Evolutionary conservation across 2,888 invertebrate genomes (phyloP), one percentile per base, ranked within the genome.

Genomic region (Pandemis corylana): DNA sequence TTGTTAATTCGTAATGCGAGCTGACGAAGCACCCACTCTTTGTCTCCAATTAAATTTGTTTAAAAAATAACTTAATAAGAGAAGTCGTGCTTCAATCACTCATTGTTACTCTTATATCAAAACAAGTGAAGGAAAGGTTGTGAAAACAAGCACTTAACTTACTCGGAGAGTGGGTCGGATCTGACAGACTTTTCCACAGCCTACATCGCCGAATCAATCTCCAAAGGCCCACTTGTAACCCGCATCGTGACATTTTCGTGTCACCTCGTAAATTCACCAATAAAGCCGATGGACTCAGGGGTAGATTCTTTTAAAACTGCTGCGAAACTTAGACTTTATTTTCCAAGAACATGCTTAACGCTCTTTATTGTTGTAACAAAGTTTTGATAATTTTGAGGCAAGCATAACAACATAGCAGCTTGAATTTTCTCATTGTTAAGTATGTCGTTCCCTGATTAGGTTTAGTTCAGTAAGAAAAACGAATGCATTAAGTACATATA

Each of bases 201-300:
- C 75, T 76, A 77, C 74, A 68, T 76, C 66, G 61, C 56, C 44
- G 59, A 70, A 64, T 71, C 69, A 75, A 66, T 72, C 76, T 78
- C 76, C 66, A 69, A 72, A 74, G 67, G 67, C 78, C 77, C 76
- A 70, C 74, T 77, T 79, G 79, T 77, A 75, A 62, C 76, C 71
- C 70, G 56, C 77, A 78, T 76, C 80, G 78, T 81, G 78, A 78
- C 77, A 79, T 83, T 83, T 83, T 78, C 71, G 80, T 85, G 85
- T 82, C 81, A 84, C 81, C 80, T 80, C 76, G 74, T 78, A 68
- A 53, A 75, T 68, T 68, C 59, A 36, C 59, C 28, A 68, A 36
- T 20, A 62, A 59, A 49, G 28, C 7, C 66, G 59, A 63, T 74
- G 61, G 65, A 46, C 42, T 10, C 42, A 6, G 51, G 61, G 20